Conservation (phyloP, 2,888 invertebrate genomes). For the Chrysodeixis includens region DNA sequence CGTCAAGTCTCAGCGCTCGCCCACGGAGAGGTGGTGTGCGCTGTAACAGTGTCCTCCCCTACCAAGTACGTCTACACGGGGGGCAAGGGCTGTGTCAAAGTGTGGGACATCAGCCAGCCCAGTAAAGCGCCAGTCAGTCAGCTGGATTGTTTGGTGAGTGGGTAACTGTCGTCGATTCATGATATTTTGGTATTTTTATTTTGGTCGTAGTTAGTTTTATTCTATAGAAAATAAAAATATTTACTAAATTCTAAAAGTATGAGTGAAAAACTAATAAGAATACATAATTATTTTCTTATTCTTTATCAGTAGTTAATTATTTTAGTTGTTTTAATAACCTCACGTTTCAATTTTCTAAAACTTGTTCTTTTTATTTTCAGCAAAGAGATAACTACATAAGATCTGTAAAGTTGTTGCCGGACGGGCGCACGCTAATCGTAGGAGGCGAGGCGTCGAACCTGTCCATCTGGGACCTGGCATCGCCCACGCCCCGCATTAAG, state of each 20-base stretch:
- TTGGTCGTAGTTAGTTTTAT: conserved; percentile 24
- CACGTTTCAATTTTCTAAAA: conserved; percentile 17
- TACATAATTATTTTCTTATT: conserved; percentile 17
- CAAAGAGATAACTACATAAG: conserved; percentile 98
- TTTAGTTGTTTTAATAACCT: not conserved
- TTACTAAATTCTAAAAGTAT: conserved; percentile 40
- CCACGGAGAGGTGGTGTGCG: conserved; percentile 99
- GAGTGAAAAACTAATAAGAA: not conserved
- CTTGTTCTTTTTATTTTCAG: conserved; percentile 68
- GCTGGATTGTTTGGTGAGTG: conserved; percentile 95
- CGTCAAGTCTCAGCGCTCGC: conserved; percentile 97
- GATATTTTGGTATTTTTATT: conserved; percentile 53
- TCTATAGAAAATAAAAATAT: not conserved
- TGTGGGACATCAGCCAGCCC: conserved; percentile 98
- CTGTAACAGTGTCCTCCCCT: conserved; percentile 98
- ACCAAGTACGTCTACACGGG: conserved; percentile 98
- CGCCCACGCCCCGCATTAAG: conserved; percentile 96
- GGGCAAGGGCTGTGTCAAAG: conserved; percentile 99
- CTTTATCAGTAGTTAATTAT: conserved; percentile 5
- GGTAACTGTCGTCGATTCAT: conserved; percentile 83
- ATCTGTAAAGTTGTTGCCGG: conserved; percentile 97
- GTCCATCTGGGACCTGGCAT: conserved; percentile 98
- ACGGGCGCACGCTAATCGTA: conserved; percentile 97
- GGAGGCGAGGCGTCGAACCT: conserved; percentile 98
- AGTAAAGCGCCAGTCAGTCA: conserved; percentile 97